Evolutionary conservation across 2,113 vertebrate species (phyloP), one percentile per base, ranked within the genome.

Genomic region (Oceanites oceanicus): DNA sequence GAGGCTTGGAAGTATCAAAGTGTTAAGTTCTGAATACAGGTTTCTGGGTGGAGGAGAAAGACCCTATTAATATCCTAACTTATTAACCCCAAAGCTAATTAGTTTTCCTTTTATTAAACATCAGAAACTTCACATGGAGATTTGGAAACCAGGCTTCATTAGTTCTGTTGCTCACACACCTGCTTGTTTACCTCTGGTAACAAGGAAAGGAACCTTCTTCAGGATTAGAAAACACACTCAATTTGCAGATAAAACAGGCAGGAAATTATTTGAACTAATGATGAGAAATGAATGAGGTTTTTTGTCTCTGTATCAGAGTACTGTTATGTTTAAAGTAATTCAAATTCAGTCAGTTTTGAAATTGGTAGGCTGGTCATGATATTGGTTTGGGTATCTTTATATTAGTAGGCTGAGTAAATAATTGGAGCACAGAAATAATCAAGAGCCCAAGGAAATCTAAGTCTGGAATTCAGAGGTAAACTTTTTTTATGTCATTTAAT

Each of bases 401-500:
- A 62, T 86, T 29, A 58, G 70, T 59, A 78, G 44, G 47, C 86
- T 88, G 93, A 97, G 92, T 93, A 96, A 96, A 93, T 90, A 96
- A 91, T 61, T 94, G 66, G 50, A 70, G 65, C 73, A 88, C 53
- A 91, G 62, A 89, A 95, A 82, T 92, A 95, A 92, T 95, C 66
- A 95, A 94, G 66, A 94, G 27, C n/a, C 84, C 29, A 86, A 76
- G 47, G 55, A 88, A 95, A 90, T 71, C 53, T 45, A 75, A 78
- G 42, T 91, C n/a, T 89, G 45, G 68, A 94, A 73, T 86, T 96
- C 75, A 91, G 62, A 96, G 73, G 85, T 81, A 45, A 79, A 36
- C 25, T 78, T 94, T 94, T 93, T 72, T 61, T 4, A 34, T 65
- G 74, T 61, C 38, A 80, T 97, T 97, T 95, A 98, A 88, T 98